These are phyloP conservation scores for Temnothorax longispinosus DNA, from an alignment of 1,140 invertebrate genomes.

Conservation along the genomic window DNA sequence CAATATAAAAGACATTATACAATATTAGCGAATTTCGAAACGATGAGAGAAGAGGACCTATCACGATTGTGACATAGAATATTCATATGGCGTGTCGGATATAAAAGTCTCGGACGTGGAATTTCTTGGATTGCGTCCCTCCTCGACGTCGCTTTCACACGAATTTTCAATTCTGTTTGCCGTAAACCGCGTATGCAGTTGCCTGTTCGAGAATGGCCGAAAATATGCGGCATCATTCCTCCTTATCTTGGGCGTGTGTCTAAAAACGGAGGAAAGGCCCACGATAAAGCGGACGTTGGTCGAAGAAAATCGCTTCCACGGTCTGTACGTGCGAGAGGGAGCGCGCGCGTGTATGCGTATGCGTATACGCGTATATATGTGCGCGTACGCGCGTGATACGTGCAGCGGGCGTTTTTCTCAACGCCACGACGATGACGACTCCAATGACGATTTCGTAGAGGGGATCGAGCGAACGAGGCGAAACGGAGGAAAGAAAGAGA, in stretches of 20 bases:
- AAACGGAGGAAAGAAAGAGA: neutral
- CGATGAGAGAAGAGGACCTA: too few species aligned
- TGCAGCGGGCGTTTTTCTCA: neutral
- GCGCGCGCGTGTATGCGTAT: too few species aligned
- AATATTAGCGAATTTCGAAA: neutral
- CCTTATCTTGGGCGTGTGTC: constrained; percentile 41
- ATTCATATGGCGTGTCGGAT: too few species aligned
- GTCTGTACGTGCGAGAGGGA: neutral
- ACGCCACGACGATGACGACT: neutral
- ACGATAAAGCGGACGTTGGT: constrained; percentile 42
- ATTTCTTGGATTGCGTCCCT: neutral
- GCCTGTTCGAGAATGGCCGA: constrained; percentile 1
- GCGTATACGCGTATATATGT: too few species aligned
- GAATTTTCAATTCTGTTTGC: neutral
- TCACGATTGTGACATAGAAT: neutral
- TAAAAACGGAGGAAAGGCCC: constrained; percentile 31
- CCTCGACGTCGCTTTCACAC: neutral
- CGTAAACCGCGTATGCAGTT: neutral
- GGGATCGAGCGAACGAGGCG: constrained; percentile 1
- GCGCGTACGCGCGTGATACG: neutral
- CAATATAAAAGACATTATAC: too few species aligned
- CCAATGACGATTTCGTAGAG: constrained; percentile 14
- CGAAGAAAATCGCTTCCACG: constrained; percentile 38
- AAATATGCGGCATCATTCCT: constrained; percentile 57
- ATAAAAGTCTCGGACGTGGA: neutral